These are phyloP conservation scores for Gobionotothen gibberifrons DNA, from an alignment of 2,797 vertebrate genomes.

Conservation along the genomic window DNA sequence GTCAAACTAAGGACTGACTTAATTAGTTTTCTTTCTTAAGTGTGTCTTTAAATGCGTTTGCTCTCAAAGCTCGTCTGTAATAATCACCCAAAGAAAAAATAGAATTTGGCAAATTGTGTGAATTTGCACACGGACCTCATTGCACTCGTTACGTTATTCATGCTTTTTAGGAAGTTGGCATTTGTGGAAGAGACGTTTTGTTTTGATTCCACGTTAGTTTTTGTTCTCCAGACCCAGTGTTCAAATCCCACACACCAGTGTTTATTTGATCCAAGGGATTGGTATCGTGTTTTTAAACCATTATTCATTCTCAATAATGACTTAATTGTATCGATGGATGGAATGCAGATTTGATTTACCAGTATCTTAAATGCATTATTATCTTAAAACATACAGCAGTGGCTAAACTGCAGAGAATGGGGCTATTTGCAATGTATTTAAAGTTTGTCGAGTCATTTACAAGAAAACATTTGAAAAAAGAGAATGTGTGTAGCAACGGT, in stretches of 20 bases:
- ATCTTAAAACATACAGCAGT: not conserved
- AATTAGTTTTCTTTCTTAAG: not conserved
- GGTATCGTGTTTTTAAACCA: conserved; percentile 3
- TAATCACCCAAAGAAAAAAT: conserved; percentile 63
- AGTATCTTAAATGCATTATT: conserved; percentile 15
- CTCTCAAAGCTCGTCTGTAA: conserved; percentile 39
- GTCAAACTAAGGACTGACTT: conserved; percentile 24
- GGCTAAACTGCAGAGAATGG: not conserved
- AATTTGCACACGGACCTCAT: conserved; percentile 62
- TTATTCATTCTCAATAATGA: conserved; percentile 23
- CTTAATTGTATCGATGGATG: conserved; percentile 3
- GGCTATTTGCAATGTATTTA: not conserved
- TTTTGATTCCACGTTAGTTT: conserved; percentile 30
- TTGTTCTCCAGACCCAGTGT: conserved; percentile 45
- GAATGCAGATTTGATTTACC: conserved; percentile 6
- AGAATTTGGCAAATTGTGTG: conserved; percentile 32
- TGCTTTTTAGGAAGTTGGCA: conserved; percentile 8
- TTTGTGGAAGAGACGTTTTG: conserved; percentile 25
- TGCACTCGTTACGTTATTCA: conserved; percentile 65
- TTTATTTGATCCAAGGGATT: conserved; percentile 24
- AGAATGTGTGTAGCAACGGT: not conserved
- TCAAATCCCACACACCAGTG: conserved; percentile 46
- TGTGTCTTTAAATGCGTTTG: conserved; percentile 40
- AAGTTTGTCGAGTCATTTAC: not conserved
- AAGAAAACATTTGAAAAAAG: not conserved